A percentile compares a stretch with the other conserved stretches of the same genome.
Conservation (phyloP, 1,140 invertebrate species). For the Amyelois transitella region DNA sequence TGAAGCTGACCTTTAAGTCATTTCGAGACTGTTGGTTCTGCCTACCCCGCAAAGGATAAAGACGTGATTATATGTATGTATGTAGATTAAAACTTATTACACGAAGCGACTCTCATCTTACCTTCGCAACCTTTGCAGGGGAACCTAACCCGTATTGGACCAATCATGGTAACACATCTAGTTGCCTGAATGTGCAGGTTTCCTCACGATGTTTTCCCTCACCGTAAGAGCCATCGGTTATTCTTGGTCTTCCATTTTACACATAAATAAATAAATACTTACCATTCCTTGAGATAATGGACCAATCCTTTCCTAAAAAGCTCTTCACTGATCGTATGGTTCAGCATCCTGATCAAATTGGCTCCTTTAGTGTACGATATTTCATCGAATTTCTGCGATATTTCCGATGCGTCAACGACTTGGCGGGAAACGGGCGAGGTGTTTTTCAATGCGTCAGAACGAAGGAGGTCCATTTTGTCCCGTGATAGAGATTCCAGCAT, state of each 20-base stretch:
- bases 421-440: conserved; percentile 82
- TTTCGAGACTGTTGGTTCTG: too few species aligned
- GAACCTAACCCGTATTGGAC: too few species aligned
- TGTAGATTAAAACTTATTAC: too few species aligned
- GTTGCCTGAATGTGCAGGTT: too few species aligned
- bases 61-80: too few species aligned
- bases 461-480: conserved; percentile 83
- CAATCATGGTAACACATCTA: too few species aligned
- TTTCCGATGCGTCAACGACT: conserved; percentile 83
- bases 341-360: conserved; percentile 87
- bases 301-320: conserved; percentile 81
- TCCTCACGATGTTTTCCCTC: too few species aligned
- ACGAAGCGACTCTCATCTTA: too few species aligned
- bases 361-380: conserved; percentile 92
- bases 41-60: too few species aligned
- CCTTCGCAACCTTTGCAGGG: too few species aligned
- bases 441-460: conserved; percentile 81
- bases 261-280: conserved; percentile 6
- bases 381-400: conserved; percentile 87
- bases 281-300: conserved; percentile 76
- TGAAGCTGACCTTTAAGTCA: too few species aligned
- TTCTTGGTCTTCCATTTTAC: background rate
- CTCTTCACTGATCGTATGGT: conserved; percentile 81
- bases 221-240: background rate
- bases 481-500: conserved; percentile 86